Conservation (phyloP, 2,113 vertebrate genomes). For the Mus pahari region DNA sequence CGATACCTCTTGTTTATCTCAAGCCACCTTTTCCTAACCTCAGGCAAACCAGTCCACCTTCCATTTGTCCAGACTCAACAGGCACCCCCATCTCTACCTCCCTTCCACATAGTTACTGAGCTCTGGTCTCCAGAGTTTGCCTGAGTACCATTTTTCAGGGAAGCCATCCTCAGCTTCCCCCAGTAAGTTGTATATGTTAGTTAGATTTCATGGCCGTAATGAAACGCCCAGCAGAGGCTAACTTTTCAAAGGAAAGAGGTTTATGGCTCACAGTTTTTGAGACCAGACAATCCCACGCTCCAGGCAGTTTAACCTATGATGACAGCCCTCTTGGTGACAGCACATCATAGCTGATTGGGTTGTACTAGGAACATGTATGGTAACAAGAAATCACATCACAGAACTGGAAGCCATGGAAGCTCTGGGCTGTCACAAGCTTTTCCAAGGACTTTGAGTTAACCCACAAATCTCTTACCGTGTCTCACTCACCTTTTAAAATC, state of each 20-base stretch:
- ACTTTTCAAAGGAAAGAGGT: not conserved
- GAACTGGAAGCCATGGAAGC: not conserved
- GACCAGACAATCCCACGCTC: not conserved
- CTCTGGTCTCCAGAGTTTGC: not conserved
- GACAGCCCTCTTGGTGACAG: too few relatives aligned
- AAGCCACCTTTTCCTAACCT: not conserved
- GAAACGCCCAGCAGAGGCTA: not conserved
- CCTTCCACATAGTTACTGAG: not conserved
- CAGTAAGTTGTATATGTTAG: not conserved
- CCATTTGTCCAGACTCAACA: not conserved
- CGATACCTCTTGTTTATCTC: not conserved
- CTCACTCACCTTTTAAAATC: not conserved
- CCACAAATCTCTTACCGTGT: not conserved
- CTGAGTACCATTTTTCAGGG: not conserved
- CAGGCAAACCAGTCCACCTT: not conserved
- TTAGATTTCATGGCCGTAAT: not conserved
- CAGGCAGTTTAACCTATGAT: not conserved
- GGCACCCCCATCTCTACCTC: not conserved
- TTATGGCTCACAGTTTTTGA: not conserved
- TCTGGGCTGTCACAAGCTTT: not conserved
- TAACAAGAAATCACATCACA: not conserved
- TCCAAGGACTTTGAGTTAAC: not conserved
- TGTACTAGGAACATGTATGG: not conserved
- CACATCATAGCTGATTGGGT: not conserved
- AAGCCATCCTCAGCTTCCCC: not conserved